phyloP scores from a whole-genome alignment of 2,797 vertebrate species.

The Notamacropus eugenii region DNA sequence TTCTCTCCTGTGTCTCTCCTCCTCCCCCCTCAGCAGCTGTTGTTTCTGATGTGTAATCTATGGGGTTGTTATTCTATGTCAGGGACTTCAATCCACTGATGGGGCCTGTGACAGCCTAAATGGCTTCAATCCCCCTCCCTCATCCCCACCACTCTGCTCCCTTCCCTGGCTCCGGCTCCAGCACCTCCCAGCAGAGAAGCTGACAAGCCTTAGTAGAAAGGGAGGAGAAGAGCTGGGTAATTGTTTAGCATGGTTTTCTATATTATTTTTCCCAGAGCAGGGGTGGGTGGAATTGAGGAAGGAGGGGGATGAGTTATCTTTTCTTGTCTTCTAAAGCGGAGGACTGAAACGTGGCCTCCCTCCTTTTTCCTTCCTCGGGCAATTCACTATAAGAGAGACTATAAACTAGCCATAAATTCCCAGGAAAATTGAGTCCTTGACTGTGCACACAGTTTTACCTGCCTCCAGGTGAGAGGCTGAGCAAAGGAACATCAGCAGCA shows the following conservation, averaged over 20 bases:
- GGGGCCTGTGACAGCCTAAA: slow-evolving; percentile 86
- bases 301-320: slow-evolving; percentile 9
- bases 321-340: slow-evolving; percentile 66
- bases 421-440: slow-evolving; percentile 56
- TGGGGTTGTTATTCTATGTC: slow-evolving; percentile 82
- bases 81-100: slow-evolving; percentile 85
- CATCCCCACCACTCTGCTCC: slow-evolving; percentile 5
- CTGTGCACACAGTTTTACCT: slow-evolving; percentile 49
- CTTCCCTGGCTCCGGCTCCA: slow-evolving; percentile 42
- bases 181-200: slow-evolving; percentile 73
- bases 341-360: slow-evolving; percentile 64
- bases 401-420: slow-evolving; percentile 71
- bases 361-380: slow-evolving; percentile 57
- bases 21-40: slow-evolving; percentile 46
- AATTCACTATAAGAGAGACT: slow-evolving; percentile 64
- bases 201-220: slow-evolving; percentile 78
- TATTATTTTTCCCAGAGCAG: slow-evolving; percentile 50
- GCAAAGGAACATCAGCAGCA: slow-evolving; percentile 13
- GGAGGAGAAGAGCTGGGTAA: slow-evolving; percentile 73
- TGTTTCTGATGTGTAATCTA: slow-evolving; percentile 80
- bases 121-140: slow-evolving; percentile 81
- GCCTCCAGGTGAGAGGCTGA: slow-evolving; percentile 54
- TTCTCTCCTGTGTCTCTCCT: background rate
- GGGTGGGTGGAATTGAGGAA: slow-evolving; percentile 27
- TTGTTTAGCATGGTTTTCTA: slow-evolving; percentile 76